Percentiles rank a stretch among this genome's conserved stretches.
These are phyloP conservation scores for Meteorus sp. DNA, from an alignment of 1,140 invertebrate genomes.

Conservation along the genomic window DNA sequence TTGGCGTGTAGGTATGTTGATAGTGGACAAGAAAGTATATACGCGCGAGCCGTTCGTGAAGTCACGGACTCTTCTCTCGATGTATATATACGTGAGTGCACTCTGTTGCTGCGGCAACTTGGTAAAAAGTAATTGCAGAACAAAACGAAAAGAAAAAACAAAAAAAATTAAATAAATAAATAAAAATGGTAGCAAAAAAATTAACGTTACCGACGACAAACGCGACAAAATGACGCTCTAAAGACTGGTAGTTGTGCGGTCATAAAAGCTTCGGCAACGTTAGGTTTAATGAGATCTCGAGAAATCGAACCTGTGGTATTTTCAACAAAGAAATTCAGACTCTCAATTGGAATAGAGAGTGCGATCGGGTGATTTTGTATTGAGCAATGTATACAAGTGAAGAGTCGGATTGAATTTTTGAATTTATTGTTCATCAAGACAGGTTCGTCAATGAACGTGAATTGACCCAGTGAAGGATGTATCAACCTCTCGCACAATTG, in stretches of 20 bases:
- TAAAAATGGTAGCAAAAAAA: too few species aligned
- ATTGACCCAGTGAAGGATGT: too few species aligned
- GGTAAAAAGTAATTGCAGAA: conserved; percentile 43
- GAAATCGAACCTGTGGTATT: conserved; percentile 25
- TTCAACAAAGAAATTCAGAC: conserved; percentile 25
- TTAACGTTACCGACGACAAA: conserved; percentile 39
- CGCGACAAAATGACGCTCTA: conserved; percentile 46
- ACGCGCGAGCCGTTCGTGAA: neutral
- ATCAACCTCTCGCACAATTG: too few species aligned
- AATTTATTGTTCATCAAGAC: too few species aligned
- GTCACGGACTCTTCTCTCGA: neutral
- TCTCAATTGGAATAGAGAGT: conserved; percentile 5
- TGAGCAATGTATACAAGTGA: too few species aligned
- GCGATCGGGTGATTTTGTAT: too few species aligned
- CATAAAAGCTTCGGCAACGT: conserved; percentile 28
- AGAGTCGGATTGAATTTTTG: too few species aligned
- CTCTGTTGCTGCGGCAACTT: neutral
- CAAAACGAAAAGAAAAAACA: too few species aligned
- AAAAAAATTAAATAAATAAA: too few species aligned
- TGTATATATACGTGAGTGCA: too few species aligned
- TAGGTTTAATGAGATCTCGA: conserved; percentile 33
- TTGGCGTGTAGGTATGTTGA: neutral
- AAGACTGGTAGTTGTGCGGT: conserved; percentile 36
- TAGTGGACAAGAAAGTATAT: neutral
- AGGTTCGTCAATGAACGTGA: too few species aligned